Percentiles rank a stretch among this genome's conserved stretches.
These are phyloP conservation scores for Carcharodon carcharias DNA, from an alignment of 2,797 vertebrate genomes.

Conservation along the genomic window DNA sequence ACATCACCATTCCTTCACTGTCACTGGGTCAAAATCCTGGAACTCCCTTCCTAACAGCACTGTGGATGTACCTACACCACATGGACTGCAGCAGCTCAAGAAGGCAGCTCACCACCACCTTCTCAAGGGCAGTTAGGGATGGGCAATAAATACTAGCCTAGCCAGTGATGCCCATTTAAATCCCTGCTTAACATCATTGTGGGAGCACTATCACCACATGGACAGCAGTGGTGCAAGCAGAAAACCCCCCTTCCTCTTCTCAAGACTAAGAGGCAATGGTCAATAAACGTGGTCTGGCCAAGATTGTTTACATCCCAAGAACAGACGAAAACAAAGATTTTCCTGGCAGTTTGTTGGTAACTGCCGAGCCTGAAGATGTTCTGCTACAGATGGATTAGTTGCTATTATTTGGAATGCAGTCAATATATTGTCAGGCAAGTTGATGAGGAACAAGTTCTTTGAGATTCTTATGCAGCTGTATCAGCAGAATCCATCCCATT, in stretches of 20 bases:
- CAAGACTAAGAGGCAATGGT: background rate
- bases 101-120: too few species aligned
- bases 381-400: background rate
- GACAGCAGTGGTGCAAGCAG: background rate
- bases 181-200: background rate
- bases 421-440: background rate
- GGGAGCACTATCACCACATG: background rate
- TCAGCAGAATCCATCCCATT: background rate
- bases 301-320: background rate
- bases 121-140: too few species aligned
- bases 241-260: background rate
- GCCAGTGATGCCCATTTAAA: too few species aligned
- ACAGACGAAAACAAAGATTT: background rate
- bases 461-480: background rate
- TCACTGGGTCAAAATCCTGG: too few species aligned
- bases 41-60: too few species aligned
- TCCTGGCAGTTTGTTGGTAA: background rate
- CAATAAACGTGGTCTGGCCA: background rate
- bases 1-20: too few species aligned
- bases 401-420: background rate
- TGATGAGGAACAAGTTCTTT: background rate
- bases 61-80: too few species aligned
- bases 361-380: background rate
- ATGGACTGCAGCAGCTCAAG: too few species aligned
- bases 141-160: too few species aligned